Conservation (phyloP, 1,140 invertebrate species). For the Brachionus manjavacas region DNA sequence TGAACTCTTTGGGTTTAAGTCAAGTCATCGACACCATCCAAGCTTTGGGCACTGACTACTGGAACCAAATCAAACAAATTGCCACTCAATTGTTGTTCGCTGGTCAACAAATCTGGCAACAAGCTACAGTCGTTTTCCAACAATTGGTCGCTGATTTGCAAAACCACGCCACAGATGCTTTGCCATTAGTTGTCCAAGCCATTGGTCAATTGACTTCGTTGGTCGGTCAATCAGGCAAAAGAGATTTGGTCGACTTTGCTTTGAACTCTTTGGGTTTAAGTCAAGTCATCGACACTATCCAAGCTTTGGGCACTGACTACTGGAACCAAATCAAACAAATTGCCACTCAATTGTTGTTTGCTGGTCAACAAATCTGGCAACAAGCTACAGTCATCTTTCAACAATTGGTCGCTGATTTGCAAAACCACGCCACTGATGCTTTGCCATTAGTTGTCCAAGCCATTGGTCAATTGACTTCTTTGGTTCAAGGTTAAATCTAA, state of each 20-base stretch:
- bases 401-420: no score
- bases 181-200: neutral
- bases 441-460: neutral
- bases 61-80: neutral
- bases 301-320: neutral
- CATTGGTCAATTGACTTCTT: neutral
- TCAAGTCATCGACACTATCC: neutral
- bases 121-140: neutral
- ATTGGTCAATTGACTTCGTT: neutral
- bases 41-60: neutral
- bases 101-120: constrained; percentile 4
- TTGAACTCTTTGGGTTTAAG: neutral
- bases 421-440: no score
- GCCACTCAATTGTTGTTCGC: constrained; percentile 17
- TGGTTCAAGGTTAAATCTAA: neutral
- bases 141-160: neutral
- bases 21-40: neutral
- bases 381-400: no score
- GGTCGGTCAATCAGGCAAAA: neutral
- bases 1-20: neutral
- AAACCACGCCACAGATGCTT: neutral
- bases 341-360: no score
- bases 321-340: no score
- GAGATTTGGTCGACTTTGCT: neutral
- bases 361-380: no score